Percentiles rank a stretch among this genome's conserved stretches.
These are phyloP conservation scores for Margaritifera margaritifera DNA, from an alignment of 2,888 invertebrate genomes.

Conservation along the genomic window DNA sequence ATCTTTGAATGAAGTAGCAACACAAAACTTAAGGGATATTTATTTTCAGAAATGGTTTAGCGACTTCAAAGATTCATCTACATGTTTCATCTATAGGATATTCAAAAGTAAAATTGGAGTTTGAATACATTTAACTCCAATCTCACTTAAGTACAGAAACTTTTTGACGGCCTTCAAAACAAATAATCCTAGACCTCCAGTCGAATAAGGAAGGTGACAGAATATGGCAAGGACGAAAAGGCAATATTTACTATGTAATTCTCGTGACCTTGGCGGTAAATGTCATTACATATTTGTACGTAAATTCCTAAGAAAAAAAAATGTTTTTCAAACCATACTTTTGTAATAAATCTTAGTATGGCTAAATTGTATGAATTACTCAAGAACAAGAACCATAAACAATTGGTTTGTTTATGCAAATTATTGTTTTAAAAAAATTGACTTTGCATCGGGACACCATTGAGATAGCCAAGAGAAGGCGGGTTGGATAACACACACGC, in stretches of 20 bases:
- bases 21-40: conserved; percentile 3
- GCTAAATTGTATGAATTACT: too few relatives aligned
- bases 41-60: background rate
- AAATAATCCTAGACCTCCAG: conserved; percentile 1
- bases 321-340: background rate
- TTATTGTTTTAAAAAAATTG: too few relatives aligned
- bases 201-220: conserved; percentile 6
- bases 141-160: background rate
- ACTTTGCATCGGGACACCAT: too few relatives aligned
- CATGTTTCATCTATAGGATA: background rate
- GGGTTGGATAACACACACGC: too few relatives aligned
- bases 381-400: too few relatives aligned
- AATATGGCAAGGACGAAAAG: background rate
- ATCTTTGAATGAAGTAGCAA: background rate
- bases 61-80: background rate
- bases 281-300: conserved; percentile 1
- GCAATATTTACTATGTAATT: too few relatives aligned
- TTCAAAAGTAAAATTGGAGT: background rate
- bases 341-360: background rate
- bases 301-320: background rate
- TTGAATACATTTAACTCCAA: background rate
- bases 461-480: too few relatives aligned
- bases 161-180: background rate
- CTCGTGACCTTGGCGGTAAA: conserved; percentile 6
- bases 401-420: too few relatives aligned